phyloP scores from a whole-genome alignment of 1,140 invertebrate species.

The Pomacea maculata region DNA sequence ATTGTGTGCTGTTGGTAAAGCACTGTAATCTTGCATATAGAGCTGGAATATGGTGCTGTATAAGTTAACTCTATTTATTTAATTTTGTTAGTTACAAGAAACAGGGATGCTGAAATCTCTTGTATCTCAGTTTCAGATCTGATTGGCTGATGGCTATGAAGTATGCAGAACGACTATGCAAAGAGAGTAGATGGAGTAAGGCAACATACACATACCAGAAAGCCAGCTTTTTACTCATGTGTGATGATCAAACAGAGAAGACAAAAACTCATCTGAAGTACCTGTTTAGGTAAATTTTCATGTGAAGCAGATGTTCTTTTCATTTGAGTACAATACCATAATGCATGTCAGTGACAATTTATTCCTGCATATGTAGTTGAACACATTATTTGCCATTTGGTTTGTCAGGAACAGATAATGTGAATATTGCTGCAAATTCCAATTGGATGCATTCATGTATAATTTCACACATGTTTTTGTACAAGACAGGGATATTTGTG shows the following conservation, averaged over 20 bases:
- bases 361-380: not conserved
- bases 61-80: no score
- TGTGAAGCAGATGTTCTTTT: not conserved
- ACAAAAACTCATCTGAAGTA: constrained; percentile 53
- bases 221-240: constrained; percentile 82
- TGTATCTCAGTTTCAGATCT: constrained; percentile 63
- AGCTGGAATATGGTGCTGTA: no score
- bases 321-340: not conserved
- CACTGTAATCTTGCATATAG: no score
- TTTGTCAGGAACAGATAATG: not conserved
- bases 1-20: no score
- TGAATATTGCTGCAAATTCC: not conserved
- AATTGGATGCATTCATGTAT: not conserved
- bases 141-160: constrained; percentile 78
- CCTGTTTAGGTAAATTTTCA: constrained; percentile 47
- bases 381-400: not conserved
- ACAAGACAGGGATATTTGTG: not conserved
- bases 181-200: constrained; percentile 89
- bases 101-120: not conserved
- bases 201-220: constrained; percentile 92
- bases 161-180: constrained; percentile 77
- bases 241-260: constrained; percentile 68
- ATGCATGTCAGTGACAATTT: not conserved
- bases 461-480: not conserved
- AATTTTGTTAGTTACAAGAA: no score